Base-by-base conservation (phyloP, 1,140 invertebrate species). In the Drepana arcuata region DNA sequence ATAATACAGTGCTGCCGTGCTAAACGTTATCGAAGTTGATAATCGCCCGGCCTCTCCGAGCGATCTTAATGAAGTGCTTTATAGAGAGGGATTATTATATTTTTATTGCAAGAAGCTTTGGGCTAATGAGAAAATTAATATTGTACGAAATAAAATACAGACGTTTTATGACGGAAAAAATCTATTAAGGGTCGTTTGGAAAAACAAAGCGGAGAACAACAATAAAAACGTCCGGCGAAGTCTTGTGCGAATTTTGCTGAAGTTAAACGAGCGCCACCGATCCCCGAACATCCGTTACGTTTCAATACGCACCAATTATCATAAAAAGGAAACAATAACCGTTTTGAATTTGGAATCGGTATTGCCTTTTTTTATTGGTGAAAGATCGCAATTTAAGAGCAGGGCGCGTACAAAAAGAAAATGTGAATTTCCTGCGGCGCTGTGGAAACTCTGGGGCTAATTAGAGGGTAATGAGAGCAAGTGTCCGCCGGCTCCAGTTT, bases 271-370 rank as follows among this genome's bases (percentile, higher is more conserved):
- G 58, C 67, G 59, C 51, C 59, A 46, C 42, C 58, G 60, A 67
- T 69, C 56, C 67, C 62, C 56, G 57, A 60, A 57, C 58, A 58
- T 58, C 63, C 60, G 56, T 68, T 52, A 63, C 69, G 70, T 73
- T 73, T 73, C 69, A 74, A 80, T 73, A 69, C 62, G 58, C n/a
- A 59, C 51, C 49, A 64, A 80, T 78, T 78, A 80, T 70, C 73
- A 71, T 80, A 78, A 80, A 79, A 71, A 71, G 64, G 65, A 70
- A 72, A 80, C 67, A 74, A 75, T 80, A 80, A 72, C 69, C 71
- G 61, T 80, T 78, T 26, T 75, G 78, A 75, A 70, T 72, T 46
- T 74, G 60, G 66, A 56, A 66, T 54, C 58, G 58, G 51, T 44
- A 42, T 45, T 51, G 49, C 24, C 38, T 47, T 55, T 63, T 71